Base-by-base conservation (phyloP, 2,113 vertebrate genomes). In the Pongo abelii region DNA sequence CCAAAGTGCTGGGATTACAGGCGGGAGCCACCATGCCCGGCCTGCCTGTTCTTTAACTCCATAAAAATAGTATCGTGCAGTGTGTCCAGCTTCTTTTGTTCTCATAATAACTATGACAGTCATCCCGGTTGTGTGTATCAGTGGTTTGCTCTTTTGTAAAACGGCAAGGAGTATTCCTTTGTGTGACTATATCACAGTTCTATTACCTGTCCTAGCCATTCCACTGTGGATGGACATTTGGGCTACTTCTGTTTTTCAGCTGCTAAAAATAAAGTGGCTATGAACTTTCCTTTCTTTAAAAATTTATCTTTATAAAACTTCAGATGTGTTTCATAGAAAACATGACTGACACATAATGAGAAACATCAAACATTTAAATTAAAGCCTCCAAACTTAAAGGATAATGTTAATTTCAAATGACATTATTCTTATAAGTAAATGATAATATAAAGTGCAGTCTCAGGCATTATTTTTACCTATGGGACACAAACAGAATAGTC, bases 201-300 rank as follows among this genome's bases (percentile, higher is more conserved):
- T 6, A 17, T 13, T 48, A 5, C 90, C 43, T 61, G 11, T 18
- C 67, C 43, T 43, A 84, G 8, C 27, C 35, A 48, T 35, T 79
- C 46, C 83, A 25, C 38, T 88, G 27, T 16, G 20, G 32, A 72
- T 40, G 43, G 81, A 55, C 20, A 52, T 84, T 38, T 64, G 16
- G 10, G 43, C 30, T 84, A 8, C 48, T 96, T 74, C 25, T 50
- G 52, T 46, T 12, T 84, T 86, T 48, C 17, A 43, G 13, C 46
- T 67, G 14, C 59, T 57, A 52, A 32, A 23, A 75, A 84, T 35
- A 88, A 88, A 52, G 6, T 35, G 32, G 7, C 48, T 10, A 32
- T 38, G 61, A 70, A 91, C 40, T 70, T 92, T 61, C 81, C 86
- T 69, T 50, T 40, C 57, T 81, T 92, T 94, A 46, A 94, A 85